phyloP scores from a whole-genome alignment of 2,797 vertebrate species.

The Hydrocynus forskahlii region DNA sequence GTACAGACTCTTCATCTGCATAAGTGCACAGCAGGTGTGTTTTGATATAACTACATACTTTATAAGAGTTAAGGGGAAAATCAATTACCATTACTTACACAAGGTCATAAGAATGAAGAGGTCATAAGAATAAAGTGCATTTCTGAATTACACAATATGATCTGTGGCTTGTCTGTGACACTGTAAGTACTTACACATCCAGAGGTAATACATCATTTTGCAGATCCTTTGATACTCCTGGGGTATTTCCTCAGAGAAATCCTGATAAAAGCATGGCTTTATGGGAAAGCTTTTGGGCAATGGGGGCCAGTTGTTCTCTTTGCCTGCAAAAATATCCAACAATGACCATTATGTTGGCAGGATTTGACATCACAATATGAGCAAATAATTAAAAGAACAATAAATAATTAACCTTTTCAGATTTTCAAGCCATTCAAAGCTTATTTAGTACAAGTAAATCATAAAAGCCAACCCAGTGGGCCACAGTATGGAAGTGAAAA shows the following conservation, averaged over 20 bases:
- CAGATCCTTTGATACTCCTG: slow-evolving; percentile 86
- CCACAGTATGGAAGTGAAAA: not conserved
- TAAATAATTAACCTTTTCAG: no score
- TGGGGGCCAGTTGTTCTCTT: slow-evolving; percentile 95
- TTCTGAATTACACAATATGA: not conserved
- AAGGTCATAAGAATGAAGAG: not conserved
- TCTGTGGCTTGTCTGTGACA: not conserved
- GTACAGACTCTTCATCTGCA: not conserved
- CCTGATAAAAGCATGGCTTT: slow-evolving; percentile 96
- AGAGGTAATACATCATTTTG: slow-evolving; percentile 97
- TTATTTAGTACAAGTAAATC: not conserved
- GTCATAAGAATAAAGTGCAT: not conserved
- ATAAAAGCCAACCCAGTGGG: not conserved
- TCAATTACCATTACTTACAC: not conserved
- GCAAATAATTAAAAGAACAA: no score
- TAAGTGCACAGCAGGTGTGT: not conserved
- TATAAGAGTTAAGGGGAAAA: not conserved
- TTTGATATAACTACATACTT: not conserved
- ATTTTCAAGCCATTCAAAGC: not conserved
- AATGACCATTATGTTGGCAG: not conserved
- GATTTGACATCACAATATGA: no score
- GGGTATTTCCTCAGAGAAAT: slow-evolving; percentile 93
- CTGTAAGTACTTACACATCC: slow-evolving; percentile 89
- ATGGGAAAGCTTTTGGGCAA: slow-evolving; percentile 89
- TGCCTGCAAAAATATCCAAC: slow-evolving; percentile 71